Base-by-base conservation (phyloP, 2,797 vertebrate species). In the Gila robusta region DNA sequence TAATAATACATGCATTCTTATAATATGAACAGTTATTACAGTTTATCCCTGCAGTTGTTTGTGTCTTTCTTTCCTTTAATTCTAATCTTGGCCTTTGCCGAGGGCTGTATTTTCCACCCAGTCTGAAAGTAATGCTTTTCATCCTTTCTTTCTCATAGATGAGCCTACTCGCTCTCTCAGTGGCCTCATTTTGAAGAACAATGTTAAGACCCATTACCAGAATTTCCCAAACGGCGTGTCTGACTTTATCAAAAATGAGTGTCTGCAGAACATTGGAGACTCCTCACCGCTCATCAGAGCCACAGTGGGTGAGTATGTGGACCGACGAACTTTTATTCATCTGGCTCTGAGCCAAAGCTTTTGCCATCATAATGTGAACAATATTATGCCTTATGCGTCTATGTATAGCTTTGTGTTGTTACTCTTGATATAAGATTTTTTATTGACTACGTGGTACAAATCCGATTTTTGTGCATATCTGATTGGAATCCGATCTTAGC, bases 141-240 rank as follows among this genome's bases (percentile, higher is more conserved):
- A 35, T 64, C 14, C 35, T 47, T 47, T 41, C 12, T 67, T 69
- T 52, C 76, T 72, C 69, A 39, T 21, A 99, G 98, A 99, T 93
- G 98, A 99, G 92, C 98, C 98, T 0, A 99, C 98, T 0, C 96
- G 98, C 49, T 99, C 98, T n/a, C 93, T 99, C 90, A 99, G 98
- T 89, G 98, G 98, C 84, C 96, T 99, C 84, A 99, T 99, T 79
- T 94, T 99, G 92, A 99, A 99, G 95, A 99, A 99, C 96, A 99
- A 99, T 14, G 98, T 99, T 84, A 99, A 99, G 93, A 97, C 98
- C 76, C 98, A 99, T 94, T 99, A 98, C 94, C 98, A 98, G 92
- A 99, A 97, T 92, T 99, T 99, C 88, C 98, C 98, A 7, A 98
- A 96, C 87, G 97, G 97, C 0, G 98, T 99, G 81, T 98, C 97